Evolutionary conservation across 2,797 vertebrate species (phyloP), one percentile per base, ranked within the genome.

Genomic region (Danionella dracula): DNA sequence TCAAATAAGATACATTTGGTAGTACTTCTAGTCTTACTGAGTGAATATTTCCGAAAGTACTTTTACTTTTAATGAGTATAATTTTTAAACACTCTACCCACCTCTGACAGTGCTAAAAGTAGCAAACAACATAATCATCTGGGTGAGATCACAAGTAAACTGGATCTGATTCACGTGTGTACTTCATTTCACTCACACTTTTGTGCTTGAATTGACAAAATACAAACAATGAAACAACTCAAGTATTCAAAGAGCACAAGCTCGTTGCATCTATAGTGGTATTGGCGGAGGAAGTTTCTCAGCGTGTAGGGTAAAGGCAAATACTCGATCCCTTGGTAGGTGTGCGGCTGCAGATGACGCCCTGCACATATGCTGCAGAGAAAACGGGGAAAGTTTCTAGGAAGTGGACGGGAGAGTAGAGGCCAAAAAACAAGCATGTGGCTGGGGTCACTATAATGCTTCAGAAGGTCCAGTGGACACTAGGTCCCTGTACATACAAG

Each of bases 361-460:
- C 93, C 93, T 81, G 94, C 87, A 83, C 93, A 94, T 80, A 98
- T 87, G 69, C 96, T 95, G 69, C 97, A 95, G 1, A 99, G 87
- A 27, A 93, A 88, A 76, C 98, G 98, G n/a, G 95, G 92, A 70
- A 97, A 98, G 75, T 90, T 95, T 79, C 96, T 89, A 40, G 92
- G 88, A 6, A 99, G 86, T 0, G 95, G 95, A 4, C 90, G 90
- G 37, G 94, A 97, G 5, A 99, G 88, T 34, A 99, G 93, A 0
- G 96, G 96, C 75, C 98, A 94, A 34, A 98, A 98, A 85, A 98
- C 98, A 87, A 98, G 95, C 89, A 95, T 97, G 44, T 93, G 88
- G 51, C 91, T 90, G 0, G 94, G 95, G 78, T 98, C 92, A 60
- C 95, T 96, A 82, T 98, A 98, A 86, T 98, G 94, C 70, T 90